Conservation (phyloP, 2,113 vertebrate genomes). For the Castor canadensis region DNA sequence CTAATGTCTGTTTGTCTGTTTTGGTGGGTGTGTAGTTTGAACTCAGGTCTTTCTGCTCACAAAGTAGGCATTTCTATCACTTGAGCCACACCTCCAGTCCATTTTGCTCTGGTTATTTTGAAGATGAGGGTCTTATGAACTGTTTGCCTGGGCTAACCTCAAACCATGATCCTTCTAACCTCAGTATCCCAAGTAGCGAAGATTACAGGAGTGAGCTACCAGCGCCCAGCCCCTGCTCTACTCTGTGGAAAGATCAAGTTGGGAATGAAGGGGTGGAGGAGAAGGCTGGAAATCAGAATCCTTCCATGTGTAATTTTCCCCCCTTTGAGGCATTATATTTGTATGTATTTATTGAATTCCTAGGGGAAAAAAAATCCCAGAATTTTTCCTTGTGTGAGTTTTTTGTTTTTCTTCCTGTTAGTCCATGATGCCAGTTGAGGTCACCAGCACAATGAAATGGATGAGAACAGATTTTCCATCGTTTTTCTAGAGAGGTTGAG, state of each 20-base stretch:
- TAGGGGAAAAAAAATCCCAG: not conserved
- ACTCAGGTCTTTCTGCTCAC: too few relatives aligned
- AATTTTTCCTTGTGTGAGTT: not conserved
- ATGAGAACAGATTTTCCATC: not conserved
- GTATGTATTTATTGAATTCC: not conserved
- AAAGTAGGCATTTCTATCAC: too few relatives aligned
- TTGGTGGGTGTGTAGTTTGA: too few relatives aligned
- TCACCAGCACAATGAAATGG: not conserved
- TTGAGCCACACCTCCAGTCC: too few relatives aligned
- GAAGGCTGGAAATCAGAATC: not conserved
- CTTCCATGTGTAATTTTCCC: not conserved
- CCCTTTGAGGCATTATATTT: not conserved
- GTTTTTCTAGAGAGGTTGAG: not conserved
- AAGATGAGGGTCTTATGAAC: too few relatives aligned
- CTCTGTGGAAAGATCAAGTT: not conserved
- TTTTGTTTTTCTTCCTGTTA: not conserved
- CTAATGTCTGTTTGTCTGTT: too few relatives aligned
- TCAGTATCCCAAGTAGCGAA: too few relatives aligned
- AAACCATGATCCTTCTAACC: too few relatives aligned
- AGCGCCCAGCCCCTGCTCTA: too few relatives aligned
- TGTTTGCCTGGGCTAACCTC: too few relatives aligned
- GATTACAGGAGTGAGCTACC: too few relatives aligned
- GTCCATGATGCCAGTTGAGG: not conserved
- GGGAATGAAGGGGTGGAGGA: not conserved
- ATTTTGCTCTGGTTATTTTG: too few relatives aligned